phyloP scores from a whole-genome alignment of 2,113 vertebrate genomes.

The Pogonocichla stellata region DNA sequence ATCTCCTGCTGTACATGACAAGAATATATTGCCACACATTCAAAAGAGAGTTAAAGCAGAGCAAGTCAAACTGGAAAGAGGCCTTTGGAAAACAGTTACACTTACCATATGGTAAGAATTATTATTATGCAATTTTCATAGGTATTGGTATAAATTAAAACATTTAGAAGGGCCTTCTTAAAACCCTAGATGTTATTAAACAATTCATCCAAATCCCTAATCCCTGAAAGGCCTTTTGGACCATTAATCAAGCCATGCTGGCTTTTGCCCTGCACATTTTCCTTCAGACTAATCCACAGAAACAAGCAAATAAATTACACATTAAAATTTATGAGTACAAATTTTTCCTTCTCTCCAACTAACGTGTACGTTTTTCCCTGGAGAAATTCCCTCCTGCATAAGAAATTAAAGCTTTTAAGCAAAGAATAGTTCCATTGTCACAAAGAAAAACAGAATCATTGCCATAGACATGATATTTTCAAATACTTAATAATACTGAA shows the following conservation, averaged over 20 bases:
- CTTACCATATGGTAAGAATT: background rate
- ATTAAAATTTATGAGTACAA: conserved; percentile 56
- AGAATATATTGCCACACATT: background rate
- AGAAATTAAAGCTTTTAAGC: conserved; percentile 49
- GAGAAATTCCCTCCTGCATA: conserved; percentile 53
- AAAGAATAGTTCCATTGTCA: background rate
- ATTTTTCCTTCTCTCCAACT: conserved; percentile 29
- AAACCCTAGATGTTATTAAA: background rate
- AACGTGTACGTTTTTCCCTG: conserved; percentile 29
- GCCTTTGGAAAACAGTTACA: background rate
- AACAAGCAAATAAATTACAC: conserved; percentile 53
- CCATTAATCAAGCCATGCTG: background rate
- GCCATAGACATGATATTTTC: background rate
- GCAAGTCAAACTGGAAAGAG: background rate
- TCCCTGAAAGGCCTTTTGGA: background rate
- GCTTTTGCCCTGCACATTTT: conserved; percentile 20
- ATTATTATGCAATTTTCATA: conserved; percentile 14
- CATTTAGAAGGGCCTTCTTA: background rate
- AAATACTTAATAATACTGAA: background rate
- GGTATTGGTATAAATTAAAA: conserved; percentile 16
- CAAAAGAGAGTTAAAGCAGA: background rate
- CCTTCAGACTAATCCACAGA: conserved; percentile 38
- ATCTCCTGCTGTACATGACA: background rate
- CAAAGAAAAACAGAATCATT: background rate
- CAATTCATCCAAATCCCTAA: background rate